Evolutionary conservation across 1,140 invertebrate genomes (phyloP).

Genomic region (Euura lappo): DNA sequence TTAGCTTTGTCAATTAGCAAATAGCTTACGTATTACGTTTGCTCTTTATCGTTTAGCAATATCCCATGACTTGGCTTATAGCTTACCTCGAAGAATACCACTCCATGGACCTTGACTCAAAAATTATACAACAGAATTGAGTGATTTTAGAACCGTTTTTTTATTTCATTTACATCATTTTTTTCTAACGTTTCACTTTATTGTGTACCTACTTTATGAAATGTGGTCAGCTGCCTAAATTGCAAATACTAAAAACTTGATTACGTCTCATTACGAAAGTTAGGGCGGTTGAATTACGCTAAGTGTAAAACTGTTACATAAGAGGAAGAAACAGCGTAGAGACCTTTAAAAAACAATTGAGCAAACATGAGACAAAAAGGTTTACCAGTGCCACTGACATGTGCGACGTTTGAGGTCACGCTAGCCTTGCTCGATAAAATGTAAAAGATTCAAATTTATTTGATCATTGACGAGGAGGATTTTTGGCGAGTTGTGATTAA

Average conservation of each 20-base stretch:
- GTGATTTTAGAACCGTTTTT: background rate
- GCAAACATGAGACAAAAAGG: background rate
- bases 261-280: background rate
- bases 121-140: background rate
- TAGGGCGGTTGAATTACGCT: background rate
- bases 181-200: background rate
- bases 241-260: background rate
- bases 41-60: background rate
- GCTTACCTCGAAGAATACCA: background rate
- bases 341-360: background rate
- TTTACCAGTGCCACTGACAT: background rate
- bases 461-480: background rate
- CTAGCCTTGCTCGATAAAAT: no score
- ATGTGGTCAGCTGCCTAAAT: background rate
- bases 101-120: background rate
- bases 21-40: background rate
- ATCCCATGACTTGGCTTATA: background rate
- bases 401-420: background rate
- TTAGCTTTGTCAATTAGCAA: slow-evolving; percentile 2
- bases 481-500: background rate
- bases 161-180: background rate
- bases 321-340: background rate
- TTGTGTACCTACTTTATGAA: no score
- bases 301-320: background rate
- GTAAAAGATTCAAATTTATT: no score